A percentile compares a stretch with the other conserved stretches of the same genome.
Evolutionary conservation across 2,113 vertebrate species (phyloP).

Genomic region (Lynx canadensis): DNA sequence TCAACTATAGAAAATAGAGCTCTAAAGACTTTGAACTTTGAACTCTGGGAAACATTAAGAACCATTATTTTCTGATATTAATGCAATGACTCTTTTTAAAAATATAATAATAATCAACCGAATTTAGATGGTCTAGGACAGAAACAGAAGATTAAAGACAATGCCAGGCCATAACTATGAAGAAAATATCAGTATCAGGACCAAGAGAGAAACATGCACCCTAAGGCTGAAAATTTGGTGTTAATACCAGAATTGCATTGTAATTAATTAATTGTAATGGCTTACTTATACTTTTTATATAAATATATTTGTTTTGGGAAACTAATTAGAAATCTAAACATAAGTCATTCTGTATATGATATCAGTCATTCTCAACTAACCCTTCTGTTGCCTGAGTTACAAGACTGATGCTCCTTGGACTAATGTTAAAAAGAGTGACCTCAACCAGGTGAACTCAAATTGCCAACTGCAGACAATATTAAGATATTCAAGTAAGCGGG

Average conservation of each 20-base stretch:
- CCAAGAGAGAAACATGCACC: background rate
- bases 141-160: background rate
- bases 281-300: background rate
- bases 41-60: slow-evolving; percentile 21
- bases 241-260: background rate
- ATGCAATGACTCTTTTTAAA: background rate
- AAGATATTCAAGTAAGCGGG: background rate
- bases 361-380: background rate
- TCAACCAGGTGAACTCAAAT: background rate
- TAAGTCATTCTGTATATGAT: background rate
- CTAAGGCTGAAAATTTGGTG: background rate
- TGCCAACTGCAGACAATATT: background rate
- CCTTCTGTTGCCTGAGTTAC: background rate
- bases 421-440: background rate
- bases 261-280: background rate
- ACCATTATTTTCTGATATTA: slow-evolving; percentile 14
- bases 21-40: slow-evolving; percentile 30
- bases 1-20: background rate
- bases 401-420: background rate
- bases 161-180: background rate
- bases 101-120: background rate
- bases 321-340: background rate
- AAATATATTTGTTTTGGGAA: background rate
- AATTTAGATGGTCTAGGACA: background rate
- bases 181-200: background rate